phyloP scores from a whole-genome alignment of 2,113 vertebrate genomes.

The Heliornis fulica region DNA sequence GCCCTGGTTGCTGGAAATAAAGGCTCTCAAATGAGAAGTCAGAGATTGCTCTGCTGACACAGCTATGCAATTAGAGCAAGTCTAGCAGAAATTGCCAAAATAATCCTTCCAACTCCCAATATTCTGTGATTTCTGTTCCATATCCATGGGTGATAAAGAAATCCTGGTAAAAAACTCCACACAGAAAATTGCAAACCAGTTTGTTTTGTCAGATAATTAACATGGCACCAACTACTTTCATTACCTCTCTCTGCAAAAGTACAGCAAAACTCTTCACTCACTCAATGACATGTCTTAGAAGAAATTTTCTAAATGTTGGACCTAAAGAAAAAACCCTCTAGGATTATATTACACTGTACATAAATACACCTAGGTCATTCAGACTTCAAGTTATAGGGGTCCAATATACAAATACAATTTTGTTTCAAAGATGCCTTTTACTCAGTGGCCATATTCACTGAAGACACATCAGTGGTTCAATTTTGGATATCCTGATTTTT shows the following conservation, averaged over 20 bases:
- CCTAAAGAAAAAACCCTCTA: neutral
- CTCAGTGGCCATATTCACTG: neutral
- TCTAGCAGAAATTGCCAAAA: neutral
- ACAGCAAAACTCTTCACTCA: neutral
- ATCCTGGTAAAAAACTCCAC: neutral
- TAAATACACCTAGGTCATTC: neutral
- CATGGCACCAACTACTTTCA: neutral
- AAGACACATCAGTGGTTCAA: neutral
- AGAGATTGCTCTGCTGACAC: neutral
- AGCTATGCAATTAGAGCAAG: neutral
- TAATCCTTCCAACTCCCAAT: too few species aligned
- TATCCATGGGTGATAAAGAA: too few species aligned
- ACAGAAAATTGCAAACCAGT: neutral
- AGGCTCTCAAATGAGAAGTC: neutral
- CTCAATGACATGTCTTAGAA: neutral
- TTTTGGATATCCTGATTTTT: neutral
- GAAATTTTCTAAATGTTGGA: neutral
- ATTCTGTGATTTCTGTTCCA: too few species aligned
- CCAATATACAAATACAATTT: neutral
- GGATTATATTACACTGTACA: neutral
- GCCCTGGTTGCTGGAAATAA: neutral
- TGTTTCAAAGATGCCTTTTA: neutral
- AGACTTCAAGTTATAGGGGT: neutral
- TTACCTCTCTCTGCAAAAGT: neutral
- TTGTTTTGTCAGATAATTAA: neutral